Evolutionary conservation across 2,113 vertebrate species (phyloP).

Genomic region (Haemorhous mexicanus): DNA sequence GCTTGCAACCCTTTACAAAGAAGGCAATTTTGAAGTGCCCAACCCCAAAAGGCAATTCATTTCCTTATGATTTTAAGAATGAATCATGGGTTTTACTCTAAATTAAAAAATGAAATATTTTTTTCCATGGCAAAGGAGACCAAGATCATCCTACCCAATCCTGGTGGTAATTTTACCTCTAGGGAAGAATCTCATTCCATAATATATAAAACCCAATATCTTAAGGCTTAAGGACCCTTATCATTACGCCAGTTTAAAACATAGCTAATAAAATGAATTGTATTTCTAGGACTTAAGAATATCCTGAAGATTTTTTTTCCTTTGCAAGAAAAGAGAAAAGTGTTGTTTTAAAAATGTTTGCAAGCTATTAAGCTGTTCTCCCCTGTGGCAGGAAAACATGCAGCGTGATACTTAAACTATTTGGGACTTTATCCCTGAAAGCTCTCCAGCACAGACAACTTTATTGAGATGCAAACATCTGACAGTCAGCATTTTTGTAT

Average conservation of each 20-base stretch:
- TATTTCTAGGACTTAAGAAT: conserved; percentile 2
- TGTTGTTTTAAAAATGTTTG: neutral
- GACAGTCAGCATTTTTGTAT: conserved; percentile 67
- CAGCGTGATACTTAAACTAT: conserved; percentile 33
- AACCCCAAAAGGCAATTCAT: neutral
- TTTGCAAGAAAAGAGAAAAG: too few species aligned
- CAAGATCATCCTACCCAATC: neutral
- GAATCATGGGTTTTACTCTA: neutral
- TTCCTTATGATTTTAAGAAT: conserved; percentile 17
- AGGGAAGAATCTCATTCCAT: neutral
- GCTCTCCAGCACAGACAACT: conserved; percentile 46
- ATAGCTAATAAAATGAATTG: neutral
- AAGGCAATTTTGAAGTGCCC: neutral
- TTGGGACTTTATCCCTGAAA: conserved; percentile 60
- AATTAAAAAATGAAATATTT: conserved; percentile 19
- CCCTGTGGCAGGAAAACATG: conserved; percentile 10
- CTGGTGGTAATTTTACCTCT: neutral
- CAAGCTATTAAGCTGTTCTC: conserved; percentile 7
- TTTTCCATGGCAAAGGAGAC: neutral
- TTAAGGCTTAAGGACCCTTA: conserved; percentile 8
- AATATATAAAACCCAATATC: neutral
- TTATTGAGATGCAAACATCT: conserved; percentile 64
- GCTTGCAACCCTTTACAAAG: neutral
- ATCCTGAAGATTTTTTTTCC: neutral
- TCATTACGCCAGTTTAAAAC: neutral